Evolutionary conservation across 2,888 invertebrate genomes (phyloP), one percentile per base, ranked within the genome.

Genomic region (Megalurothrips usitatus): DNA sequence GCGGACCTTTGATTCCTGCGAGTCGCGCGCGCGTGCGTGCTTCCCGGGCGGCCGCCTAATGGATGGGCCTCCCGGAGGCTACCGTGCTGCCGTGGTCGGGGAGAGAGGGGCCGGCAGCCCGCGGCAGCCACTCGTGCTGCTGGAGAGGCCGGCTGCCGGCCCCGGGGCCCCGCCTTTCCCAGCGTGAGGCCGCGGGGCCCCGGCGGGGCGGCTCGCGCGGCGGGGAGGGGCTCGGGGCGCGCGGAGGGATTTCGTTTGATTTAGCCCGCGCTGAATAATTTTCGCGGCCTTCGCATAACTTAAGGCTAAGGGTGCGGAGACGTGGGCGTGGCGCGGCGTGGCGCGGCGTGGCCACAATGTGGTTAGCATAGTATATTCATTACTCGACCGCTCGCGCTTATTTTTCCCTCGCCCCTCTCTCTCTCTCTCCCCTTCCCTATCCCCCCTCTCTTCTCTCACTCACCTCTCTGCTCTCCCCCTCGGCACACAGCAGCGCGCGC

Each of bases 281-380:
- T 68, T 68, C 11, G 68, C 19, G 68, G 68, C 23, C 68, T 52
- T 12, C 12, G 52, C 14, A 4, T 23, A 11, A 23, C 68, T 8
- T 19, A 9, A 23, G 68, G 68, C 58, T 23, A 23, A 2, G 68
- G 23, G 34, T 43, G 68, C 68, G 68, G 68, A 11, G 11, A 68
- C n/a, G 68, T 11, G 26, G 63, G 63, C 63, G 23, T n/a, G 58
- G 58, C 58, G 52, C 58, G 58, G 58, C 8, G 52, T 12, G 63
- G 63, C 19, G 63, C 63, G 63, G 68, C 23, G 68, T 11, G 68
- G 0, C n/a, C 68, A n/a, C n/a, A 68, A 68, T 68, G 68, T 68
- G 68, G 23, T 68, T 68, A 68, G 68, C 68, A 68, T 68, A n/a
- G 68, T 68, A 68, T 68, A 68, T 68, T 68, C 68, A 68, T 23